Evolutionary conservation across 2,113 vertebrate species (phyloP), one percentile per base, ranked within the genome.

Genomic region (Lycaon pictus): DNA sequence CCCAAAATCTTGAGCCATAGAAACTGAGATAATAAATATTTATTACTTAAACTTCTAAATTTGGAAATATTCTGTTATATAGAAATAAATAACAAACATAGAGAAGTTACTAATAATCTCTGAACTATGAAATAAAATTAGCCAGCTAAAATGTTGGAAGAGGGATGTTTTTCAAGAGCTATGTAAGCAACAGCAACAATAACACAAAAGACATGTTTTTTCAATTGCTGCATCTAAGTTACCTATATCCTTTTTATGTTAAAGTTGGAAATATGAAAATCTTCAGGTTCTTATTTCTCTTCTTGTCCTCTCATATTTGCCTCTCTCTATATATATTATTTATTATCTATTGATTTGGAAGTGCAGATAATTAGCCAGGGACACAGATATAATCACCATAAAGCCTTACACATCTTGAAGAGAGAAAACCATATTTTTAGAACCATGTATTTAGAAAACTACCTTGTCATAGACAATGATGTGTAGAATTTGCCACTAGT

Each of bases 121-220:
- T 91, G 55, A 94, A 13, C 32, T 58, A 19, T 67, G 37, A 3
- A 55, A 89, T 67, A 96, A 83, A 93, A 93, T 55, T 82, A 16
- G 13, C 29, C 82, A 79, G 32, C 22, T 53, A 63, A 74, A 89
- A 92, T 51, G 12, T 6, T 62, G 2, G 0, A 84, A 29, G 51
- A 55, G 7, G 32, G 27, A 4, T 77, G 62, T 23, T 82, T 93
- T 87, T 6, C 7, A 90, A 88, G 12, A 91, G 6, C 51, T 48
- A 65, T 4, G 3, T 7, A 88, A 86, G 88, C 37, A 27, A 37
- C 58, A 60, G 20, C 2, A 65, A 20, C 7, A 82, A 35, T 20
- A 8, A 53, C 20, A 83, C 19, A 51, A 89, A 83, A 48, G 4
- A 12, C 4, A 69, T 27, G 1, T 25, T 11, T 89, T 79, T 88